These are phyloP conservation scores for Rhinogobius similis DNA, from an alignment of 2,113 vertebrate genomes.

Conservation along the genomic window DNA sequence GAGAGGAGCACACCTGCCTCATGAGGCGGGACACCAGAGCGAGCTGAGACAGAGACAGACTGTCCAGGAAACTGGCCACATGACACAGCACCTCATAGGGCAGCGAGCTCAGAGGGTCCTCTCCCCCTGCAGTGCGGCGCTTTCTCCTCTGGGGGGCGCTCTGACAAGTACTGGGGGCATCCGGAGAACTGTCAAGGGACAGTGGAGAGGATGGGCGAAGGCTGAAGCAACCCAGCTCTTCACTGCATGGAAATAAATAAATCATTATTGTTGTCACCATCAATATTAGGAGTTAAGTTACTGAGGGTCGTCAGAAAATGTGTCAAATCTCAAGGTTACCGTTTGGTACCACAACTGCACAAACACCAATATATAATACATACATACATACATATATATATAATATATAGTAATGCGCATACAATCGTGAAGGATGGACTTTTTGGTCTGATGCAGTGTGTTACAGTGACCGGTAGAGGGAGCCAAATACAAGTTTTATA, in stretches of 20 bases:
- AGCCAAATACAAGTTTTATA: neutral
- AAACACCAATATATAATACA: neutral
- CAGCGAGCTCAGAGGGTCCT: constrained; percentile 82
- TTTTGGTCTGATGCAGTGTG: neutral
- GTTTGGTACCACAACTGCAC: too few relatives aligned
- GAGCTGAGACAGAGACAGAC: constrained; percentile 90
- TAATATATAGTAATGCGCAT: neutral
- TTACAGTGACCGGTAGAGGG: neutral
- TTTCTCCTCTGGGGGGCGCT: constrained; percentile 11
- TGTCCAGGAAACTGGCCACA: constrained; percentile 90
- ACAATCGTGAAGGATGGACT: neutral
- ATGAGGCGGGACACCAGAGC: constrained; percentile 89
- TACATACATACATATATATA: neutral
- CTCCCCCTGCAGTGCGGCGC: constrained; percentile 45
- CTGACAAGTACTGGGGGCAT: constrained; percentile 12
- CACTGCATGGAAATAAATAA: constrained; percentile 45
- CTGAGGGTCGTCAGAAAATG: neutral
- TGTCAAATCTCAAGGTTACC: neutral
- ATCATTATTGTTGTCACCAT: neutral
- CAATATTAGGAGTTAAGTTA: neutral
- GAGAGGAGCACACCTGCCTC: constrained; percentile 88
- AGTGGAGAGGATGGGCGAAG: constrained; percentile 80
- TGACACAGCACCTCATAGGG: constrained; percentile 91
- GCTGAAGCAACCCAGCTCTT: constrained; percentile 86
- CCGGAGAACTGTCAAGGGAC: constrained; percentile 37